Percentiles rank a stretch among this genome's conserved stretches.
Conservation (phyloP, 2,797 vertebrate genomes). For the Margarornis squamiger region DNA sequence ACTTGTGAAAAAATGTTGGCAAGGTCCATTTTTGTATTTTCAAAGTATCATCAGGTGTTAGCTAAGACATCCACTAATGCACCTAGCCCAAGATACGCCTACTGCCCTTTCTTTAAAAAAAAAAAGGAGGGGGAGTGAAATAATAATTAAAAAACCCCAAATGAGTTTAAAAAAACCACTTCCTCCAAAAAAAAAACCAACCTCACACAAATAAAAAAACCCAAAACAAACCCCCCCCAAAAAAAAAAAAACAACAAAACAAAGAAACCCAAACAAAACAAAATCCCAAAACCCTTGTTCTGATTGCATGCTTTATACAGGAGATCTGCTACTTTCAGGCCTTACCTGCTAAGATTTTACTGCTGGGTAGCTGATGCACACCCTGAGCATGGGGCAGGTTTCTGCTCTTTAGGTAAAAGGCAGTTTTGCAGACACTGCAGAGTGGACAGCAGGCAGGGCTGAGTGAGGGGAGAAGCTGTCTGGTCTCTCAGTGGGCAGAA, state of each 20-base stretch:
- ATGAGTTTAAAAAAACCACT: no score
- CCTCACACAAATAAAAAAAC: background rate
- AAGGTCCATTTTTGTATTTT: background rate
- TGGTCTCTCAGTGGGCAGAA: background rate
- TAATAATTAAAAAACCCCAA: no score
- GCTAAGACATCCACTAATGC: background rate
- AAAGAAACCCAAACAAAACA: no score
- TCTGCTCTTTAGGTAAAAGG: background rate
- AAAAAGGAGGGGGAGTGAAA: no score
- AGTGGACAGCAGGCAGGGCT: background rate
- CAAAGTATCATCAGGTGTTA: background rate
- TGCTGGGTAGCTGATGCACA: background rate
- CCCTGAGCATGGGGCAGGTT: rapidly evolving
- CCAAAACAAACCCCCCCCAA: no score
- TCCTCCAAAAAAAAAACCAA: no score
- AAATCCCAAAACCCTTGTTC: background rate
- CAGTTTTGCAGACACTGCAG: background rate
- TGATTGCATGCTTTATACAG: background rate
- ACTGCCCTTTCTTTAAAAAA: background rate
- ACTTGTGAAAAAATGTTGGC: background rate
- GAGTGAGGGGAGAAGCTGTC: background rate
- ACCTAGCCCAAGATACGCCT: background rate
- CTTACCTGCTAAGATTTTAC: background rate
- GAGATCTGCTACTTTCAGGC: background rate
- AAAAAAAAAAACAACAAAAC: background rate